These are phyloP conservation scores for Delichon dasypus DNA, from an alignment of 2,797 vertebrate species.

Conservation along the genomic window DNA sequence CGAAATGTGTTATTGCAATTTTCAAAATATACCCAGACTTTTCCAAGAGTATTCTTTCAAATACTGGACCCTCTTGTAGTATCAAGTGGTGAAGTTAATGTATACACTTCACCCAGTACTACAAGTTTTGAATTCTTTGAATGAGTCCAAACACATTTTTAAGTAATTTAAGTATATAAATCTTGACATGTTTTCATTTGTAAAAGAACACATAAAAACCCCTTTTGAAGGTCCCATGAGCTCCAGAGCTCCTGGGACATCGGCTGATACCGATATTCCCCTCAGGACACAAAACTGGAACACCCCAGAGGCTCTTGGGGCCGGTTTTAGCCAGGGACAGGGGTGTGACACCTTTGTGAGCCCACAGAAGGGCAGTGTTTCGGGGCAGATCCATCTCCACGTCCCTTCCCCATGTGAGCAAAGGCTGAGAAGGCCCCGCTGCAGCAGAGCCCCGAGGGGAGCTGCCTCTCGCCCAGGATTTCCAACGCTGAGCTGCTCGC, in stretches of 20 bases:
- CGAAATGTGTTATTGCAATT: not conserved
- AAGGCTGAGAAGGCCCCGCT: not conserved
- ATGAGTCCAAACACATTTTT: not conserved
- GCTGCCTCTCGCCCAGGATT: not conserved
- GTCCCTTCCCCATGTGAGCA: not conserved
- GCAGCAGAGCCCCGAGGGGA: not conserved
- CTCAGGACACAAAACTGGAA: not conserved
- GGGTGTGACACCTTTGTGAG: accelerated
- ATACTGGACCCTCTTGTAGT: not conserved
- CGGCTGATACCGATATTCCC: accelerated
- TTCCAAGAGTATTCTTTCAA: not conserved
- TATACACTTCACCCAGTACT: not conserved
- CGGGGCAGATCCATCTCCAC: not conserved
- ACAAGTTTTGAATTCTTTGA: not conserved
- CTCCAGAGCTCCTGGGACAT: not conserved
- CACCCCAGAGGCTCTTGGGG: not conserved
- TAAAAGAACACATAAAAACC: not conserved
- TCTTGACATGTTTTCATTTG: not conserved
- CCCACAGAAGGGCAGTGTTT: accelerated
- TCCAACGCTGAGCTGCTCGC: not conserved
- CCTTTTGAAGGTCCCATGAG: not conserved
- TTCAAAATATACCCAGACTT: not conserved
- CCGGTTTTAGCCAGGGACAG: not conserved
- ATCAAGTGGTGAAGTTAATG: not conserved
- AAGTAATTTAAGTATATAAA: not conserved